Conservation (phyloP, 2,888 invertebrate species). For the Epiblema foenella region DNA sequence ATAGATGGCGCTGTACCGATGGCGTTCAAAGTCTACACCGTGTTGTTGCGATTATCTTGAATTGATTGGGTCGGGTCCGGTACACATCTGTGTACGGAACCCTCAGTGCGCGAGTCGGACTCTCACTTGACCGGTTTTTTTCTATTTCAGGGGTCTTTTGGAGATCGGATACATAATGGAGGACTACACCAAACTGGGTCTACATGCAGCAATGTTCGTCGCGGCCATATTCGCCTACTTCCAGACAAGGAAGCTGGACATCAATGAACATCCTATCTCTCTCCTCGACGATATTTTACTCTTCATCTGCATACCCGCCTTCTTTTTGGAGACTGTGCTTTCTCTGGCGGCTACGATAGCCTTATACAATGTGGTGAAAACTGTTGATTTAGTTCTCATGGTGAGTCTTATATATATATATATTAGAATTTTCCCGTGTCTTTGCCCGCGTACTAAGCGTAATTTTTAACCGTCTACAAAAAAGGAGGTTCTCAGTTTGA, state of each 20-base stretch:
- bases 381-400: constrained; percentile 83
- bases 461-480: no score
- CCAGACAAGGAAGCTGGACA: constrained; percentile 87
- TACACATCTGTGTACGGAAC: no score
- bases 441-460: no score
- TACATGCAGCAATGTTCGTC: constrained; percentile 85
- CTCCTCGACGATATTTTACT: constrained; percentile 88
- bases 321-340: constrained; percentile 88
- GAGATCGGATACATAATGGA: constrained; percentile 80
- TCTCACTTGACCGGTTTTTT: no score
- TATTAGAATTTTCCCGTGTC: no score
- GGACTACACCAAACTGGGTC: constrained; percentile 78
- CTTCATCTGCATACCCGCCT: constrained; percentile 89
- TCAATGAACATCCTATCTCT: constrained; percentile 87
- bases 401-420: constrained; percentile 61
- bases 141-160: constrained; percentile 74
- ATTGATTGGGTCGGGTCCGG: no score
- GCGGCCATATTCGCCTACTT: constrained; percentile 85
- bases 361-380: constrained; percentile 77
- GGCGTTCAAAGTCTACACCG: no score
- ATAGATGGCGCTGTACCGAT: no score
- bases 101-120: no score
- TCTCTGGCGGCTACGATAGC: constrained; percentile 87
- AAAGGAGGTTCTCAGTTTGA: no score
- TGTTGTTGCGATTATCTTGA: no score